These are phyloP conservation scores for Embidobia sp. DNA, from an alignment of 2,888 invertebrate genomes.

Conservation along the genomic window DNA sequence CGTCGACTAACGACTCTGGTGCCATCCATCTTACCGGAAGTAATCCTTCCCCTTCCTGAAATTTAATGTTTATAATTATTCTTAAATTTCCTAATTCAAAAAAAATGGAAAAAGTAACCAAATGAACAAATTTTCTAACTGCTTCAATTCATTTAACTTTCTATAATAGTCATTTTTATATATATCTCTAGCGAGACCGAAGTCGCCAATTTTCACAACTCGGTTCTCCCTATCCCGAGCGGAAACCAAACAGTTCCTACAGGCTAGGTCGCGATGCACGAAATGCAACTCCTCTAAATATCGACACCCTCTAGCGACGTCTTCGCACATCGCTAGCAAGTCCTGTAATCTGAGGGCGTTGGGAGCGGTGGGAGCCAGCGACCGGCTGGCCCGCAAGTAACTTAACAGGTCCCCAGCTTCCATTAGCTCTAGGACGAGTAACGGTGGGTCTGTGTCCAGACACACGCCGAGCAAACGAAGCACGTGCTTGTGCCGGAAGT, in stretches of 20 bases:
- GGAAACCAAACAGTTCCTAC: slow-evolving; percentile 96
- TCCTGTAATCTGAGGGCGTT: slow-evolving; percentile 90
- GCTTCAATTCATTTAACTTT: no score
- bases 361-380: slow-evolving; percentile 84
- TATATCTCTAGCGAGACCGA: slow-evolving; percentile 97
- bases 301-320: slow-evolving; percentile 96
- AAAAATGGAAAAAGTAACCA: no score
- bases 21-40: slow-evolving; percentile 99
- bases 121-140: no score
- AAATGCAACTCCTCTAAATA: slow-evolving; percentile 99
- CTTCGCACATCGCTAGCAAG: slow-evolving; percentile 95
- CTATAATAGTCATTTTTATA: slow-evolving; percentile 99
- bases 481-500: slow-evolving; percentile 98
- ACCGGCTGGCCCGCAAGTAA: slow-evolving; percentile 92
- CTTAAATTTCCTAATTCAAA: not conserved
- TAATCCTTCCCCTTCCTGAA: slow-evolving; percentile 85
- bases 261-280: slow-evolving; percentile 97
- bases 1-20: slow-evolving; percentile 97
- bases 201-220: slow-evolving; percentile 98
- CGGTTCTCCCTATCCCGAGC: slow-evolving; percentile 85
- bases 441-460: slow-evolving; percentile 95
- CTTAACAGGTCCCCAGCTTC: slow-evolving; percentile 97
- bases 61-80: not conserved
- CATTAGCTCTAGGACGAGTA: slow-evolving; percentile 98
- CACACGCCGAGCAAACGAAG: slow-evolving; percentile 96